A percentile compares a stretch with the other conserved stretches of the same genome.
Evolutionary conservation across 2,888 invertebrate genomes (phyloP).

Genomic region (Acleris laterana): DNA sequence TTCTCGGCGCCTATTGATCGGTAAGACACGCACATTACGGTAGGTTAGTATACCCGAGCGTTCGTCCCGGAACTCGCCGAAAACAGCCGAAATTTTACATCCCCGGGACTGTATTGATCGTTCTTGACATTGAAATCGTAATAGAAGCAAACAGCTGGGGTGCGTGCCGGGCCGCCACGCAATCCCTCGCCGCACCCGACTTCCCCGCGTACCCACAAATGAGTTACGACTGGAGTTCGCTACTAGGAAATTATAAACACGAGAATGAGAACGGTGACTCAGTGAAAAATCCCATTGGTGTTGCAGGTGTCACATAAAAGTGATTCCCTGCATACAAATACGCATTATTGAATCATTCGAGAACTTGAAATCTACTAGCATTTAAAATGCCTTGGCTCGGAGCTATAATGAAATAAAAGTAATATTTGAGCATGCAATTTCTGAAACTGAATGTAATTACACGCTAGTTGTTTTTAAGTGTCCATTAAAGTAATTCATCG

Average conservation of each 20-base stretch:
- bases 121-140: constrained; percentile 83
- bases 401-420: constrained; percentile 18
- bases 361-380: constrained; percentile 8
- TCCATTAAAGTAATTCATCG: constrained; percentile 68
- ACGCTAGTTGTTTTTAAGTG: constrained; percentile 53
- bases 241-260: constrained; percentile 7
- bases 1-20: constrained; percentile 79
- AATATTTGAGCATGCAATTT: constrained; percentile 23
- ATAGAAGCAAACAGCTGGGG: constrained; percentile 82
- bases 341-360: constrained; percentile 9
- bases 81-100: constrained; percentile 79
- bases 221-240: constrained; percentile 11
- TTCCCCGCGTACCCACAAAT: constrained; percentile 34
- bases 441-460: constrained; percentile 42
- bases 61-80: constrained; percentile 79
- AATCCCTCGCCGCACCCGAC: constrained; percentile 52
- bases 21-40: constrained; percentile 79
- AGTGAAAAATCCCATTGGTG: constrained; percentile 15
- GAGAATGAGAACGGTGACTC: constrained; percentile 8
- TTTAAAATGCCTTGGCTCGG: constrained; percentile 12
- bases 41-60: constrained; percentile 78
- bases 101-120: constrained; percentile 82
- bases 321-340: constrained; percentile 27
- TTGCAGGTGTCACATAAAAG: constrained; percentile 23
- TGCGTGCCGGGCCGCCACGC: constrained; percentile 70